These are phyloP conservation scores for Ecdyonurus torrentis DNA, from an alignment of 2,888 invertebrate genomes.

Conservation along the genomic window DNA sequence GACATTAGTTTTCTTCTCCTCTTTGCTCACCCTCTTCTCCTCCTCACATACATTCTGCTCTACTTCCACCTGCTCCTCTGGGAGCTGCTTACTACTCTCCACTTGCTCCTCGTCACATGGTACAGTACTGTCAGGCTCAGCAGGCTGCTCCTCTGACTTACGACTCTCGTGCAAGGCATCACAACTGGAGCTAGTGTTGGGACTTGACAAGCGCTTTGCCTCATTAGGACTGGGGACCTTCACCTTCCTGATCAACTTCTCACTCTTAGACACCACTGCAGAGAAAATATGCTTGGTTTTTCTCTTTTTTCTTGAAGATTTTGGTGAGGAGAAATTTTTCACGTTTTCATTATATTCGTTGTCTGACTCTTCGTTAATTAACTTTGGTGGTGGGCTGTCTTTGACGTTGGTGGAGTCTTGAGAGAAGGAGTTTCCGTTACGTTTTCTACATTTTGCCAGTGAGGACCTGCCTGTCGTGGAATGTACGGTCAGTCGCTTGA, in stretches of 20 bases:
- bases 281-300: not conserved
- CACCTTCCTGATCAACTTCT: too few species aligned
- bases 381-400: not conserved
- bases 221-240: not conserved
- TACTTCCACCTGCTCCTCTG: slow-evolving; percentile 30
- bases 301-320: not conserved
- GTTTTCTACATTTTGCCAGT: not conserved
- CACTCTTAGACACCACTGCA: not conserved
- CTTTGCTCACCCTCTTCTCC: slow-evolving; percentile 37
- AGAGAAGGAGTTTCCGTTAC: not conserved
- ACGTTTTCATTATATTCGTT: not conserved
- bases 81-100: not conserved
- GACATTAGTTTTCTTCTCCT: not conserved
- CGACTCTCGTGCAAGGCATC: not conserved
- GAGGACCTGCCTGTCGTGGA: not conserved
- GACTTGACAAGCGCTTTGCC: not conserved
- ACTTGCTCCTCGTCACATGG: not conserved
- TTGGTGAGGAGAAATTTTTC: not conserved
- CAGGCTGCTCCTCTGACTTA: not conserved
- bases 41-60: slow-evolving; percentile 46
- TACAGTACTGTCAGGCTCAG: not conserved
- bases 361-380: not conserved
- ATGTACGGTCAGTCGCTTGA: not conserved
- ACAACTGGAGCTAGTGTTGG: not conserved
- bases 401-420: not conserved